Percentiles rank a stretch among this genome's conserved stretches.
These are phyloP conservation scores for Cremastinae sp. DNA, from an alignment of 2,888 invertebrate species.

Conservation along the genomic window DNA sequence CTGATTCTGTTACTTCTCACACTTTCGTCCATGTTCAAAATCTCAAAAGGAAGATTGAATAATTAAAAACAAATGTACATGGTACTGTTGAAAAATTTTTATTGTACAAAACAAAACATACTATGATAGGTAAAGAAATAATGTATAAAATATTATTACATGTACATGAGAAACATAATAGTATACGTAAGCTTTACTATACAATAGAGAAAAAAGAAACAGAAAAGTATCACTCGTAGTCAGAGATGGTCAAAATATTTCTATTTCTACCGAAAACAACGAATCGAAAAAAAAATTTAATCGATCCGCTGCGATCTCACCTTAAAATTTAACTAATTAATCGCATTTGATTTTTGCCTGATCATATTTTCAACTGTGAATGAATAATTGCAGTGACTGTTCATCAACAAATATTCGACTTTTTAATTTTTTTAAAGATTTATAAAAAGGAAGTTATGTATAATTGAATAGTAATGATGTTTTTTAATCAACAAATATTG, in stretches of 20 bases:
- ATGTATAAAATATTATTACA: constrained; percentile 56
- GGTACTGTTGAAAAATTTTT: constrained; percentile 55
- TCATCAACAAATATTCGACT: not conserved
- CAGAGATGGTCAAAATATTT: constrained; percentile 17
- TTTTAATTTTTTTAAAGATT: no score
- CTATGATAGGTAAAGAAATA: constrained; percentile 47
- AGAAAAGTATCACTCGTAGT: constrained; percentile 31
- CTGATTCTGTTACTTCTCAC: constrained; percentile 1
- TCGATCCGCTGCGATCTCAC: no score
- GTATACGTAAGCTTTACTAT: constrained; percentile 66
- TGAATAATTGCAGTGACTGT: not conserved
- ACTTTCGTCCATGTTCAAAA: not conserved
- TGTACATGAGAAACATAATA: constrained; percentile 49
- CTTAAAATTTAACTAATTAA: no score
- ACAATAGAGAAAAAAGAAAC: constrained; percentile 65
- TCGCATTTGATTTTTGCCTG: no score
- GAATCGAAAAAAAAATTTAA: not conserved
- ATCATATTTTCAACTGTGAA: no score
- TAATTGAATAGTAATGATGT: no score
- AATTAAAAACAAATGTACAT: constrained; percentile 10
- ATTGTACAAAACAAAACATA: constrained; percentile 64
- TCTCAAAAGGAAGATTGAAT: not conserved
- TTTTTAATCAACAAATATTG: no score
- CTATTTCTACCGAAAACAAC: constrained; percentile 2
- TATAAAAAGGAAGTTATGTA: no score